Evolutionary conservation across 2,797 vertebrate species (phyloP), one percentile per base, ranked within the genome.

Genomic region (Crocidura indochinensis): DNA sequence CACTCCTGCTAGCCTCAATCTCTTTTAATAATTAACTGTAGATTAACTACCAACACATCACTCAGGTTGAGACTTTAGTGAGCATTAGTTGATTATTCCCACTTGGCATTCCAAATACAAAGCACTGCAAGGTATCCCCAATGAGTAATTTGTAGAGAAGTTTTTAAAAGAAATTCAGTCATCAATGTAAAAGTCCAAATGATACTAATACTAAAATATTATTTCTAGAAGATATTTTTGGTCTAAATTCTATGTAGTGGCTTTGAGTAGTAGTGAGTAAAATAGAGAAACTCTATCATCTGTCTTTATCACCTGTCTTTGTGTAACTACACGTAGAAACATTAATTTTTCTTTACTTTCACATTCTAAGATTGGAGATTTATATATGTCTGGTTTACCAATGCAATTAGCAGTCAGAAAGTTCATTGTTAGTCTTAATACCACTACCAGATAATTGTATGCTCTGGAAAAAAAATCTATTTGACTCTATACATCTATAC

Each of bases 211-310:
- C 65, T 76, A 62, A 82, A 49, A 10, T 8, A 6, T 68, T 69
- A 15, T 84, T 90, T 29, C 73, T 64, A 44, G n/a, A 74, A 84
- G 78, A 75, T 8, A 51, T 20, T 44, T 27, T 74, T 71, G 5
- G 9, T 65, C 2, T 83, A 84, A 29, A 4, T 72, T 92, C 64
- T 44, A 20, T 26, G n/a, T 9, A 51, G 6, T 51, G 24, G 44
- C 10, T 49, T 24, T 44, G 12, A 46, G 20, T 15, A 8, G 14
- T 6, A 10, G 0, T 17, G 22, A 79, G 11, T 4, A 79, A 24
- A 24, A 12, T 2, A 75, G 38, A 78, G 38, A 78, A 67, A 3
- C 1, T 24, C 64, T 24, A 20, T 47, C 15, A 12, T 10, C 14
- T 49, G 8, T 27, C 22, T 9, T 38, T 65, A 27, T 6, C 38